phyloP scores from a whole-genome alignment of 2,888 invertebrate species.

The Rhamnusium bicolor region DNA sequence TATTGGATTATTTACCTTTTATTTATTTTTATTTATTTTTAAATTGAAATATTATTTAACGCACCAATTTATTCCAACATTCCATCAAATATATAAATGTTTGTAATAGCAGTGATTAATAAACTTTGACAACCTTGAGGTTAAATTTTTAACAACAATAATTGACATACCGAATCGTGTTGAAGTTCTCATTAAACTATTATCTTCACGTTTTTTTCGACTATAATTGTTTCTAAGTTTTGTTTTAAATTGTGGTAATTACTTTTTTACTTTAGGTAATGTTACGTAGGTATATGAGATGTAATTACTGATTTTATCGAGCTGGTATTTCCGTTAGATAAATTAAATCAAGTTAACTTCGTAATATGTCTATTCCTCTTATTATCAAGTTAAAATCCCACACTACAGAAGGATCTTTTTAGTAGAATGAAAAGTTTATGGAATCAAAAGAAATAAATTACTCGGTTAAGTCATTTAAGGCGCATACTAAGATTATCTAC shows the following conservation, averaged over 20 bases:
- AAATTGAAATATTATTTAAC: not conserved
- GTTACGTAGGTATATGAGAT: not conserved
- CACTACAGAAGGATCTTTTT: not conserved
- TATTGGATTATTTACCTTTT: no score
- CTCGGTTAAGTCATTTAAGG: not conserved
- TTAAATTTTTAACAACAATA: not conserved
- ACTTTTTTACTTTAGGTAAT: no score
- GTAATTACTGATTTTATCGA: slow-evolving; percentile 18
- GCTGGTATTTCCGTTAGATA: slow-evolving; percentile 16
- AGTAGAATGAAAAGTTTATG: not conserved
- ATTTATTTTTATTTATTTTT: no score
- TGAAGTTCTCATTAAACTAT: not conserved
- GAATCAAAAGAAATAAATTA: not conserved
- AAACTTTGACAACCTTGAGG: not conserved
- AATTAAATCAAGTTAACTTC: slow-evolving; percentile 11
- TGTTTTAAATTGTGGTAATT: no score
- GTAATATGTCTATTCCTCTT: slow-evolving; percentile 1
- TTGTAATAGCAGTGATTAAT: not conserved
- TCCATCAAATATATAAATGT: not conserved
- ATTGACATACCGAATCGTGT: not conserved
- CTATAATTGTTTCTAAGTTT: no score
- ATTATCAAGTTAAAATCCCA: slow-evolving; percentile 15
- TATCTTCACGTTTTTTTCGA: not conserved
- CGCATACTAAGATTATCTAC: no score
- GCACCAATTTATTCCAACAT: not conserved